Evolutionary conservation across 2,113 vertebrate species (phyloP), one percentile per base, ranked within the genome.

Genomic region (Ciconia maguari): DNA sequence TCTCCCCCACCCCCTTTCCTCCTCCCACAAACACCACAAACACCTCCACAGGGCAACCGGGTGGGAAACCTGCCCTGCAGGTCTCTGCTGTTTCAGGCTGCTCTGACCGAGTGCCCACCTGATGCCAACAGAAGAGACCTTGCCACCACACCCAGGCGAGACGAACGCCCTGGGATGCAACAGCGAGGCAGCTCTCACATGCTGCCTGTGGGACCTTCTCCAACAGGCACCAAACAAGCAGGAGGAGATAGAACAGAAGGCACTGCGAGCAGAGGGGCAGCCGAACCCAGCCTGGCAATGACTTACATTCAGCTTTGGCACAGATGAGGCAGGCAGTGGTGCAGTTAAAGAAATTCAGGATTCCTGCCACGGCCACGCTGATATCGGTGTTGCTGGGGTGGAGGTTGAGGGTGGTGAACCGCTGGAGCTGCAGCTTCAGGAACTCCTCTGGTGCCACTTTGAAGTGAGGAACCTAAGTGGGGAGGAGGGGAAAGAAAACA

Each of bases 281-380:
- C 32, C 4, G 11, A 46, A 12, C 1, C 8, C 76, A 32, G 32
- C 19, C 32, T 25, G 69, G 89, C 20, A 17, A 3, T 2, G 32
- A 98, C 99, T 99, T 97, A 99, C 99, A 99, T 98, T 99, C 99
- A 65, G 99, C 99, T 98, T 99, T 99, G 96, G 99, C 99, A 87
- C 99, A 99, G 98, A 99, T 99, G 98, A 99, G 99, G 97, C 99
- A 99, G 97, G 99, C 98, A 27, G 99, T 98, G 98, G 99, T 99
- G 96, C 99, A 99, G 98, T 99, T 99, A 66, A 99, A 99, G 98
- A 99, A 99, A 51, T 98, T 99, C 91, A 99, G 98, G 88, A 99
- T 98, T 85, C 99, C 99, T 13, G 99, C 99, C 29, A 99, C 99
- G 1, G 99, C 99, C 96, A 99, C 97, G 52, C 99, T 99, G 98